Evolutionary conservation across 1,140 invertebrate species (phyloP).

Genomic region (Nilaparvata lugens): DNA sequence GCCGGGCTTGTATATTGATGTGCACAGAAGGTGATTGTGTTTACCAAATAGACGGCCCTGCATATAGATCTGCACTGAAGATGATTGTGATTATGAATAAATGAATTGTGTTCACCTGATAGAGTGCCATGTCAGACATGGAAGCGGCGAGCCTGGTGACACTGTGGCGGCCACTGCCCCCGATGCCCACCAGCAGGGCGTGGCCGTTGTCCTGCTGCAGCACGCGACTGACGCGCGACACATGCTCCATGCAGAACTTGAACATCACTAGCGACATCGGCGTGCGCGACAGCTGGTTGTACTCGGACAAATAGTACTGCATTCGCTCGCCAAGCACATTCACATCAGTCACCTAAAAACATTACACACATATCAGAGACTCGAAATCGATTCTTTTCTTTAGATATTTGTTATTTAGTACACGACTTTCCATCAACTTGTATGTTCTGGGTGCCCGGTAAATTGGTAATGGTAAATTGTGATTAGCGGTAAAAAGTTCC

Average conservation of each 20-base stretch:
- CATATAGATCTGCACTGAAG: neutral
- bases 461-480: too few relatives aligned
- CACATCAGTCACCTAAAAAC: conserved; percentile 45
- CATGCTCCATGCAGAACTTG: conserved; percentile 83
- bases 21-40: neutral
- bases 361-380: conserved; percentile 12
- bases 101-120: conserved; percentile 36
- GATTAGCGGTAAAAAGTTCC: too few relatives aligned
- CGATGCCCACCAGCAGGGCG: conserved; percentile 71
- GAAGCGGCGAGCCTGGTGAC: conserved; percentile 71
- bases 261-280: conserved; percentile 83
- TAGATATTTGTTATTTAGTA: too few relatives aligned
- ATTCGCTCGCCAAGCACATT: conserved; percentile 66
- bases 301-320: conserved; percentile 80
- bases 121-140: conserved; percentile 57
- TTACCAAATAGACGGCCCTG: neutral
- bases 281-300: conserved; percentile 66
- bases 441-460: too few relatives aligned
- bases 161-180: conserved; percentile 80
- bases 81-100: neutral
- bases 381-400: too few relatives aligned
- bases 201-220: conserved; percentile 72
- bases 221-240: conserved; percentile 72
- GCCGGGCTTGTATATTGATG: too few relatives aligned
- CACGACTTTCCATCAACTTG: too few relatives aligned